phyloP scores from a whole-genome alignment of 1,140 invertebrate genomes.

The Papilio helenus region DNA sequence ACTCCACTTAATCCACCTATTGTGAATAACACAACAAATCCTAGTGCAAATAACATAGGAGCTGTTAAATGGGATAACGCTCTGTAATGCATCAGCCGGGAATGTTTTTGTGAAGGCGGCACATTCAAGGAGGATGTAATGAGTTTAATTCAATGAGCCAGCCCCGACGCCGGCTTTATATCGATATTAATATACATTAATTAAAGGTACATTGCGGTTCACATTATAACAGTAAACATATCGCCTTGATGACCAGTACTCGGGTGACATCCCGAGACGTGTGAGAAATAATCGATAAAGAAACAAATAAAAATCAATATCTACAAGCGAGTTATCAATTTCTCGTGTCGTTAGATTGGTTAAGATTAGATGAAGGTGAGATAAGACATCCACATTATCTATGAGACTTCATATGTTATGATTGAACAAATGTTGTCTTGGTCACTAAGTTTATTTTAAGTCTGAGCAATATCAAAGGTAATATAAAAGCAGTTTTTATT shows the following conservation, averaged over 20 bases:
- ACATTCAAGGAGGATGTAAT: constrained; percentile 75
- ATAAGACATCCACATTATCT: background rate
- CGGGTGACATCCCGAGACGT: background rate
- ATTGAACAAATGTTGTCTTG: background rate
- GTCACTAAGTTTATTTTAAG: background rate
- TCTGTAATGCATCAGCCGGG: constrained; percentile 79
- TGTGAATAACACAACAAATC: too few relatives aligned
- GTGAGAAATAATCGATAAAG: constrained; percentile 16
- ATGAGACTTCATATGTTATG: background rate
- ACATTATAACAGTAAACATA: constrained; percentile 41
- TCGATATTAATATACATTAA: constrained; percentile 22
- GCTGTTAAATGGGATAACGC: too few relatives aligned
- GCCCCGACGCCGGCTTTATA: constrained; percentile 38
- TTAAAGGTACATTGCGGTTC: constrained; percentile 21
- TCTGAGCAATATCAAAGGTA: background rate
- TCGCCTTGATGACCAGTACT: constrained; percentile 23
- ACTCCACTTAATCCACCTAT: too few relatives aligned
- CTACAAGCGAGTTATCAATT: background rate
- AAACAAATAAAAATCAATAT: background rate
- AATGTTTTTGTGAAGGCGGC: constrained; percentile 77
- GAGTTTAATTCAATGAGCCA: constrained; percentile 69
- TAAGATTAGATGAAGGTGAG: background rate
- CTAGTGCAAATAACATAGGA: too few relatives aligned
- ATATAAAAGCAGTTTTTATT: background rate
- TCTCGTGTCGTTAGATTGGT: background rate